phyloP scores from a whole-genome alignment of 2,888 invertebrate species.

The Blastobasis lacticolella region DNA sequence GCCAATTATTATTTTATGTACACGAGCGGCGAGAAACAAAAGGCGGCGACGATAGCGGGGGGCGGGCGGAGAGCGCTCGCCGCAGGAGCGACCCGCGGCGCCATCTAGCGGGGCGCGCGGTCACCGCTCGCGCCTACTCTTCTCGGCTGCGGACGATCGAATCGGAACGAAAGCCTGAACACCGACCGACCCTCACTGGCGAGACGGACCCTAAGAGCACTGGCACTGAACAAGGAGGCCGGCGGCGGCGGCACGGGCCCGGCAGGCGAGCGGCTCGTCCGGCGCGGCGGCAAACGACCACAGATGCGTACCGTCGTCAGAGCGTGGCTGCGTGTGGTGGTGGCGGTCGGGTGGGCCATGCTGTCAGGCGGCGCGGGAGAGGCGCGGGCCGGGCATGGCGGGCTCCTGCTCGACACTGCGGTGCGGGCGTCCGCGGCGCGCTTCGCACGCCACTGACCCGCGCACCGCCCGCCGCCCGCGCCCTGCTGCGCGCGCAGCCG shows the following conservation, averaged over 20 bases:
- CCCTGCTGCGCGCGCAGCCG: constrained; percentile 45
- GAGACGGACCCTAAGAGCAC: constrained; percentile 39
- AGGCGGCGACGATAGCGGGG: constrained; percentile 57
- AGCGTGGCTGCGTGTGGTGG: constrained; percentile 74
- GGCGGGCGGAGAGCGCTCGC: constrained; percentile 64
- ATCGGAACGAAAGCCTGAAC: constrained; percentile 57
- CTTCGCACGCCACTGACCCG: constrained; percentile 70
- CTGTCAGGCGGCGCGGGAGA: constrained; percentile 72
- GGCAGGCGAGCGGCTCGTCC: constrained; percentile 15
- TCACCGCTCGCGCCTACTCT: constrained; percentile 63
- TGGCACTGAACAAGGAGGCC: constrained; percentile 45
- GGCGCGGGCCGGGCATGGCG: constrained; percentile 74
- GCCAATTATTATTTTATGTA: constrained; percentile 69
- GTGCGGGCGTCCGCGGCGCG: constrained; percentile 73
- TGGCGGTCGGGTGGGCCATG: constrained; percentile 71
- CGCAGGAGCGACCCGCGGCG: constrained; percentile 71
- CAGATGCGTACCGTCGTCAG: constrained; percentile 70
- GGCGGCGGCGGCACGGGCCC: constrained; percentile 15
- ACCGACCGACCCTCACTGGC: constrained; percentile 48
- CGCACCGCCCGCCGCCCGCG: constrained; percentile 56
- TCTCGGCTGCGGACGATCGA: constrained; percentile 70
- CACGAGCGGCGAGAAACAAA: constrained; percentile 66
- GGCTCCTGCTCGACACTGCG: constrained; percentile 71
- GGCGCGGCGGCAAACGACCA: constrained; percentile 19
- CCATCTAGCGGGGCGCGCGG: constrained; percentile 68